These are phyloP conservation scores for Porites australiensis DNA, from an alignment of 64 coral and sea anemone species.

Conservation along the genomic window DNA sequence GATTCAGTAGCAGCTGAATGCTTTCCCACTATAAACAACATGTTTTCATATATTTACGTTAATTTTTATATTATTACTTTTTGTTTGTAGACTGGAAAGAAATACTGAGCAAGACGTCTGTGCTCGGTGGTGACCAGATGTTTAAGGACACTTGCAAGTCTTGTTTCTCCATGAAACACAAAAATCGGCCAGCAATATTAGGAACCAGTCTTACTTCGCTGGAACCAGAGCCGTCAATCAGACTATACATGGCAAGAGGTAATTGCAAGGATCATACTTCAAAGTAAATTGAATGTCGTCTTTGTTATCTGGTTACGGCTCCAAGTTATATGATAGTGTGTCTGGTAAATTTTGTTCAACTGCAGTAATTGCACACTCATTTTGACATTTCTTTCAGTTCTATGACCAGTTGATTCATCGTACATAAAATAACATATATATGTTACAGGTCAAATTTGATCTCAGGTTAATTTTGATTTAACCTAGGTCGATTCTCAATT, in stretches of 20 bases:
- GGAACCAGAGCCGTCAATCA: conserved; percentile 91
- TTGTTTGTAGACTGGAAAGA: conserved; percentile 88
- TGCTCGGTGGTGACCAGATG: conserved; percentile 58
- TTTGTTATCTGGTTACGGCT: neutral
- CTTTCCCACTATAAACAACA: too few species aligned
- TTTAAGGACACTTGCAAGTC: conserved; percentile 68
- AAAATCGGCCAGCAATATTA: conserved; percentile 79
- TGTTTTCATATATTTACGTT: too few species aligned
- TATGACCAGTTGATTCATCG: too few species aligned
- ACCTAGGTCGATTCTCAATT: too few species aligned
- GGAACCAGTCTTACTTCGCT: conserved; percentile 79
- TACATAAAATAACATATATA: too few species aligned
- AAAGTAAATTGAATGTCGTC: neutral
- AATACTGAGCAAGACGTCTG: conserved; percentile 94
- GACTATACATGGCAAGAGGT: conserved; percentile 97
- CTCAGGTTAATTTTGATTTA: too few species aligned
- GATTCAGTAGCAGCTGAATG: too few species aligned
- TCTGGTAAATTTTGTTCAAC: too few species aligned
- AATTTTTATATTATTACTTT: neutral
- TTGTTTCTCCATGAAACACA: conserved; percentile 73
- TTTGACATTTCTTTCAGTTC: too few species aligned
- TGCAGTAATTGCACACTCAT: too few species aligned
- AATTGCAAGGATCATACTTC: neutral
- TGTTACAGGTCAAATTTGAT: too few species aligned
- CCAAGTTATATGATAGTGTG: too few species aligned